These are phyloP conservation scores for Patella pellucida DNA, from an alignment of 2,888 invertebrate genomes.

Conservation along the genomic window DNA sequence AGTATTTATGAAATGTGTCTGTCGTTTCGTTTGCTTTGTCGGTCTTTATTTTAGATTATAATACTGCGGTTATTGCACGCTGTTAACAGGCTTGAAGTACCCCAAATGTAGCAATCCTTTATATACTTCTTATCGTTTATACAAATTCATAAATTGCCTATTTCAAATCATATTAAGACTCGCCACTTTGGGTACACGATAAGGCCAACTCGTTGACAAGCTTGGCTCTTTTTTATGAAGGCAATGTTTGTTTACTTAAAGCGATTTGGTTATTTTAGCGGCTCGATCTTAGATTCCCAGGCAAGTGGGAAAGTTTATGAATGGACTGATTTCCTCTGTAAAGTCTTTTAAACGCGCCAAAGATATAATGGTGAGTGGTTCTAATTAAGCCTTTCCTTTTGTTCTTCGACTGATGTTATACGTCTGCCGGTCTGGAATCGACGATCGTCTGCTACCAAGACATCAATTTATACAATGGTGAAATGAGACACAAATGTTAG, in stretches of 20 bases:
- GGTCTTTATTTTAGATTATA: conserved; percentile 18
- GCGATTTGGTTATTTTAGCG: conserved; percentile 22
- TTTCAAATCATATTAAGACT: conserved; percentile 17
- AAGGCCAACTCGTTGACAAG: not conserved
- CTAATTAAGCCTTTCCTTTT: conserved; percentile 19
- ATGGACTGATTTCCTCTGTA: conserved; percentile 8
- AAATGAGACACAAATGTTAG: conserved; percentile 9
- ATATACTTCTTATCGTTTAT: conserved; percentile 8
- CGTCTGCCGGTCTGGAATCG: conserved; percentile 9
- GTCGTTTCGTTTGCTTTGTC: conserved; percentile 20
- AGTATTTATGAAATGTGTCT: conserved; percentile 22
- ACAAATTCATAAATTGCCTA: conserved; percentile 17
- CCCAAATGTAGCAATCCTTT: conserved; percentile 14
- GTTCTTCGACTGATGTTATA: conserved; percentile 12
- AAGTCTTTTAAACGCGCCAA: conserved; percentile 15
- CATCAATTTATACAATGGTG: conserved; percentile 4
- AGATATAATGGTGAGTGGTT: conserved; percentile 22
- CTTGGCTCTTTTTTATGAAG: not conserved
- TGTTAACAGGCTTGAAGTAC: conserved; percentile 15
- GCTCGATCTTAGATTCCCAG: conserved; percentile 15
- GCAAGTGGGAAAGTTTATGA: conserved; percentile 17
- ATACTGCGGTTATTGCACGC: conserved; percentile 16
- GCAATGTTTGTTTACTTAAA: conserved; percentile 17
- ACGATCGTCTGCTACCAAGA: not conserved
- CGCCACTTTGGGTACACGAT: conserved; percentile 2